Percentiles rank a stretch among this genome's conserved stretches.
phyloP scores from a whole-genome alignment of 1,140 invertebrate species.

The Popillia japonica region DNA sequence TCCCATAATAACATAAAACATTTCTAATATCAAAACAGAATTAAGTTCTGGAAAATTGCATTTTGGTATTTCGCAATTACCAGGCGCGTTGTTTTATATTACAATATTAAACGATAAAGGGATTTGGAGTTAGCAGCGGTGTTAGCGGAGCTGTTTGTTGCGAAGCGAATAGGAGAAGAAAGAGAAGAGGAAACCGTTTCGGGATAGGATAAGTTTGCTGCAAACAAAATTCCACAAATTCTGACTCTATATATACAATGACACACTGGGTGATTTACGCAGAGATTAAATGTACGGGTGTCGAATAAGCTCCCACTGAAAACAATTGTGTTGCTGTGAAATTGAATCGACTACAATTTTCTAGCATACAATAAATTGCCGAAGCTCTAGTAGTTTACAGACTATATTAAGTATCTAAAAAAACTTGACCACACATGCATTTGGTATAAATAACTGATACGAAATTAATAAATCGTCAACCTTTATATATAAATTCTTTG shows the following conservation, averaged over 20 bases:
- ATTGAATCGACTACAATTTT: slow-evolving; percentile 27
- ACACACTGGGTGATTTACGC: slow-evolving; percentile 30
- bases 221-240: slow-evolving; percentile 32
- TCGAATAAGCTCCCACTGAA: slow-evolving; percentile 33
- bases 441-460: not conserved
- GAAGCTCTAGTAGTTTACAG: not conserved
- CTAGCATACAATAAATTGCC: not conserved
- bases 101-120: slow-evolving; percentile 35
- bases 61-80: slow-evolving; percentile 34
- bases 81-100: slow-evolving; percentile 18
- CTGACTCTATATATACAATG: slow-evolving; percentile 8
- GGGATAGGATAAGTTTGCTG: slow-evolving; percentile 19
- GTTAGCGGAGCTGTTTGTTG: slow-evolving; percentile 11
- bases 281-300: slow-evolving; percentile 33
- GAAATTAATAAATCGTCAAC: slow-evolving; percentile 11
- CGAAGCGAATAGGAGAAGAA: slow-evolving; percentile 12
- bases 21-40: slow-evolving; percentile 24
- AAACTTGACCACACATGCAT: slow-evolving; percentile 3
- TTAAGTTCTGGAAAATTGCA: slow-evolving; percentile 30
- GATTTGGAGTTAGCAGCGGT: slow-evolving; percentile 22
- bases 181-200: slow-evolving; percentile 20
- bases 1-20: slow-evolving; percentile 32
- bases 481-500: not conserved
- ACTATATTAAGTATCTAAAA: not conserved
- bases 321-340: slow-evolving; percentile 29